Evolutionary conservation across 2,797 vertebrate species (phyloP).

Genomic region (Selene dorsalis): DNA sequence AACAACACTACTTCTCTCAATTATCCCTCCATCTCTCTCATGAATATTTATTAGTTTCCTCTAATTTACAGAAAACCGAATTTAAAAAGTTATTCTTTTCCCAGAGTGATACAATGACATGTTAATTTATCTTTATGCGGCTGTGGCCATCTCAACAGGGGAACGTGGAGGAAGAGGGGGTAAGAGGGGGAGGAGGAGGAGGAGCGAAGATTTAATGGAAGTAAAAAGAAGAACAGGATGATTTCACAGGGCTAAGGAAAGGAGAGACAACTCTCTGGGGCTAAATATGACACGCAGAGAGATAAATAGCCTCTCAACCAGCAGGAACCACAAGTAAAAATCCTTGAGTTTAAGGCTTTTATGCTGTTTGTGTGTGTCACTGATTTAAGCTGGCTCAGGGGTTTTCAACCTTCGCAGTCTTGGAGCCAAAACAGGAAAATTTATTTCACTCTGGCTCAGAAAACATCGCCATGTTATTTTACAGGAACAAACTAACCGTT

Average conservation of each 20-base stretch:
- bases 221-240: constrained; percentile 45
- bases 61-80: constrained; percentile 70
- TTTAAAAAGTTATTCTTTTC: constrained; percentile 72
- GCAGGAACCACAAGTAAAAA: constrained; percentile 46
- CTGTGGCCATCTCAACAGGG: constrained; percentile 13
- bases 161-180: constrained; percentile 1
- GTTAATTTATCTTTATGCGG: constrained; percentile 60
- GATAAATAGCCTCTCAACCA: constrained; percentile 50
- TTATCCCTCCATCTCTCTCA: constrained; percentile 21
- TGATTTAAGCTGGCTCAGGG: constrained; percentile 60
- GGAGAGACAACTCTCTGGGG: constrained; percentile 58
- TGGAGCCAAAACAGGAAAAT: constrained; percentile 49
- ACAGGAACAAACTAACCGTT: constrained; percentile 26
- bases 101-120: constrained; percentile 59
- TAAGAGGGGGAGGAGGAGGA: not conserved
- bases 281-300: constrained; percentile 36
- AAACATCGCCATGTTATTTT: constrained; percentile 29
- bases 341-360: constrained; percentile 54
- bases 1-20: not conserved
- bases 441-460: constrained; percentile 34
- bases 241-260: constrained; percentile 58
- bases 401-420: constrained; percentile 44
- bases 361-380: constrained; percentile 25
- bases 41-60: constrained; percentile 68
- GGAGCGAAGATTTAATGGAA: constrained; percentile 55